Percentiles rank a stretch among this genome's conserved stretches.
Evolutionary conservation across 2,113 vertebrate genomes (phyloP).

Genomic region (Anoplopoma fimbria): DNA sequence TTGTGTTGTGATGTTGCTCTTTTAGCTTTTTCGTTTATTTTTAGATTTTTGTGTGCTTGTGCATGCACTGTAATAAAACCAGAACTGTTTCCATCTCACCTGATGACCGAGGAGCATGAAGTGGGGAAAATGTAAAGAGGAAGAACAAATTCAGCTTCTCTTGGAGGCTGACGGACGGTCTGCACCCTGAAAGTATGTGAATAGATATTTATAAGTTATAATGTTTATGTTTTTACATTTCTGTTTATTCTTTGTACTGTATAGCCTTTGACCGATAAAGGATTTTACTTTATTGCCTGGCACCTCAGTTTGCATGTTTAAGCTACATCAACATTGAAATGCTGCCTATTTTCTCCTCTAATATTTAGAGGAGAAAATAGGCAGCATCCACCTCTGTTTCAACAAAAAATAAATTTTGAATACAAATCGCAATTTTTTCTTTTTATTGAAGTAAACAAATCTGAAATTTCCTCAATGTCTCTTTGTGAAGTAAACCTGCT

Average conservation of each 20-base stretch:
- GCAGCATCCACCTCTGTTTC: too few relatives aligned
- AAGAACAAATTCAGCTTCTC: constrained; percentile 71
- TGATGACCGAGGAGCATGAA: constrained; percentile 55
- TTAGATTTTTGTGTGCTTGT: constrained; percentile 50
- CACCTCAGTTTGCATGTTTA: constrained; percentile 39
- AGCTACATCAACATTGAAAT: constrained; percentile 37
- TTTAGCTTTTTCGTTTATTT: constrained; percentile 48
- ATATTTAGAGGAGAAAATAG: too few relatives aligned
- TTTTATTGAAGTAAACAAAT: not conserved
- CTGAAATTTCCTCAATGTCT: not conserved
- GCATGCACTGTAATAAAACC: constrained; percentile 60
- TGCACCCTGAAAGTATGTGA: constrained; percentile 69
- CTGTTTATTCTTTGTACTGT: constrained; percentile 42
- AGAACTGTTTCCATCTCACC: constrained; percentile 66
- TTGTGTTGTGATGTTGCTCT: constrained; percentile 55
- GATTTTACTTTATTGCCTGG: constrained; percentile 18
- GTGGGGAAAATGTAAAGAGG: constrained; percentile 67
- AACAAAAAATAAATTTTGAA: not conserved
- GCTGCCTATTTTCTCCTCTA: constrained; percentile 13
- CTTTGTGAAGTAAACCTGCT: not conserved
- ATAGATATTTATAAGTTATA: constrained; percentile 66
- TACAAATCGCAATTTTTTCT: not conserved
- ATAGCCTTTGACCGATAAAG: not conserved
- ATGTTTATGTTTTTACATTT: constrained; percentile 54
- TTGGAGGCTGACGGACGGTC: constrained; percentile 63